These are phyloP conservation scores for Siniperca knerii DNA, from an alignment of 2,113 vertebrate genomes.

Conservation along the genomic window DNA sequence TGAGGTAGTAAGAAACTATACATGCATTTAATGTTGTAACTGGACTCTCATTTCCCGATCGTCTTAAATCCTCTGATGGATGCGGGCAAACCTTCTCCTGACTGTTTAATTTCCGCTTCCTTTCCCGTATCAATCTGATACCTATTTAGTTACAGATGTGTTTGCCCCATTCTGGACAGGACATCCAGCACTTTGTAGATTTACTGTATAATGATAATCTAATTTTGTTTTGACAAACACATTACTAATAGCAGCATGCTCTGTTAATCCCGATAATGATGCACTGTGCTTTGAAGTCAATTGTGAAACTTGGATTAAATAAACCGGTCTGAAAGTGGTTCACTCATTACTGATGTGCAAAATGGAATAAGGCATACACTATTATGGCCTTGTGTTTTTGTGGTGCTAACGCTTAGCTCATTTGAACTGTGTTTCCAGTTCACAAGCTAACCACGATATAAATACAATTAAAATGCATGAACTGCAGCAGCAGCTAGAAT, in stretches of 20 bases:
- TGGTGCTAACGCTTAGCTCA: not conserved
- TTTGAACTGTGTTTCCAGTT: slow-evolving; percentile 41
- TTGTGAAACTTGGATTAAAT: slow-evolving; percentile 13
- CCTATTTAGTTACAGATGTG: not conserved
- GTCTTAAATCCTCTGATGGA: not conserved
- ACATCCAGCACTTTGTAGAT: not conserved
- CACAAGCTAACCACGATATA: slow-evolving; percentile 40
- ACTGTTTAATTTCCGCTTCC: not conserved
- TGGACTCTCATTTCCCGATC: not conserved
- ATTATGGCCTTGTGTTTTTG: slow-evolving; percentile 10
- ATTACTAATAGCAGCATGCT: not conserved
- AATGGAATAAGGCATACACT: slow-evolving; percentile 15
- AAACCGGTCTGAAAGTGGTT: not conserved
- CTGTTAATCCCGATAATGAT: not conserved
- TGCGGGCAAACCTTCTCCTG: not conserved
- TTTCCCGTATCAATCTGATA: not conserved
- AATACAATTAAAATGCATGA: slow-evolving; percentile 54
- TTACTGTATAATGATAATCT: not conserved
- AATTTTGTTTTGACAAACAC: slow-evolving; percentile 15
- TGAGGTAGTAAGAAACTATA: not conserved
- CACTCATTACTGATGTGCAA: not conserved
- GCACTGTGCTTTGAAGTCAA: not conserved
- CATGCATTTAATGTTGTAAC: not conserved
- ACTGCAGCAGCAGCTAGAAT: slow-evolving; percentile 25
- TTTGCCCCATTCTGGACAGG: not conserved